Evolutionary conservation across 2,888 invertebrate genomes (phyloP), one percentile per base, ranked within the genome.

Genomic region (Exephanes ischioxanthus): DNA sequence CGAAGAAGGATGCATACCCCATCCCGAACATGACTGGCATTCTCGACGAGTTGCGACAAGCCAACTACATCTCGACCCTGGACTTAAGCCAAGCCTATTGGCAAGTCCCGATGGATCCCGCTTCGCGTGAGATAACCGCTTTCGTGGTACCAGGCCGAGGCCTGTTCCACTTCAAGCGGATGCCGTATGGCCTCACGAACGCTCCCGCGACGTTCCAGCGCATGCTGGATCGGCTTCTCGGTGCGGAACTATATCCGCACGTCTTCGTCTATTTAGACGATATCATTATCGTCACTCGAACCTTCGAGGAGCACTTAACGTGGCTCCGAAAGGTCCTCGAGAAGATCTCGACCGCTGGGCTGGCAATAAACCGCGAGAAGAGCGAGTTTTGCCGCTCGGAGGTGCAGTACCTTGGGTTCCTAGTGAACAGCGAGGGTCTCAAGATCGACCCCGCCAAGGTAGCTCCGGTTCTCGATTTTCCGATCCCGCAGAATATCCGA

Each of bases 161-260:
- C 2, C 83, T 89, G 78, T 92, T 84, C 67, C 89, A 92, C 9
- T 93, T 92, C 70, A 84, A 73, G 3, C 80, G 88, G 6, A 88
- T 92, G 89, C 91, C 91, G 0, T 91, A 91, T 73, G 84, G 91
- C 77, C 79, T 91, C 77, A 83, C 87, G 85, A 75, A 89, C 70
- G 89, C 88, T 1, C 90, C 91, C 0, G 90, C 37, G 0, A 37
- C 37, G 37, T 37, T 37, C 9, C 37, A 37, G 9, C 37, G 37
- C 0, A 37, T 37, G 16, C 85, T 90, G 77, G 89, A 90, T 71
- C 82, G 84, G 22, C 84, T 89, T 0, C 83, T 89, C 2, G 89
- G 88, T 3, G 87, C 87, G 26, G 87, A 63, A 2, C 45, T 81
- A 51, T 41, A 76, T 16, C 77, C 70, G n/a, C 14, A 55, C 51